A percentile compares a stretch with the other conserved stretches of the same genome.
phyloP scores from a whole-genome alignment of 2,113 vertebrate genomes.

The Nothocercus nigrocapillus region DNA sequence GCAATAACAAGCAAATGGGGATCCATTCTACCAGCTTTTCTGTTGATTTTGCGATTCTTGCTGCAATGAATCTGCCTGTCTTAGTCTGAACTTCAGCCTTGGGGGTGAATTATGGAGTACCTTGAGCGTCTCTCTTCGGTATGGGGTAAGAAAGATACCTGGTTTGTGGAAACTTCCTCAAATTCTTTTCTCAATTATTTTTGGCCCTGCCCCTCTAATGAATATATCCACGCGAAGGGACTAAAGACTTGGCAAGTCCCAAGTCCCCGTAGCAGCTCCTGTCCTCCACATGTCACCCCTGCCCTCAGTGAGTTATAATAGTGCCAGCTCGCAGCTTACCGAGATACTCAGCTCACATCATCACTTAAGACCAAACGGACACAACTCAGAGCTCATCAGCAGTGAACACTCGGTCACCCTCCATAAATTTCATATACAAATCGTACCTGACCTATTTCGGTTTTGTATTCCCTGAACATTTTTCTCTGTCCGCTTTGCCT shows the following conservation, averaged over 20 bases:
- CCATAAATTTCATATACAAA: background rate
- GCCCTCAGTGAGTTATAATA: background rate
- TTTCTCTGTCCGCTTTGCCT: background rate
- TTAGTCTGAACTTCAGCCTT: background rate
- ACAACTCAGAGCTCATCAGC: background rate
- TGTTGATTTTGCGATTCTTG: background rate
- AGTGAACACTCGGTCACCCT: background rate
- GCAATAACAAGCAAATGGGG: background rate
- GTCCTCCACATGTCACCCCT: background rate
- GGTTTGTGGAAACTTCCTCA: background rate
- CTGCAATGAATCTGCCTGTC: background rate
- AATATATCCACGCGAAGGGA: background rate
- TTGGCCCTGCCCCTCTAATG: background rate
- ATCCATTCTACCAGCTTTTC: background rate
- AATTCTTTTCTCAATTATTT: background rate
- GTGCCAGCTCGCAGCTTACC: background rate
- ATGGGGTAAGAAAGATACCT: background rate
- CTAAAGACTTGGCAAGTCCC: background rate
- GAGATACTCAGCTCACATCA: background rate
- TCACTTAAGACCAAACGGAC: too few relatives aligned
- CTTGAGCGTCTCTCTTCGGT: background rate
- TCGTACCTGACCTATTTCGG: background rate
- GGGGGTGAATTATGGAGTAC: background rate
- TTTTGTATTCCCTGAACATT: background rate
- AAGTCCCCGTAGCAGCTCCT: background rate